Conservation (phyloP, 1,140 invertebrate species). For the Drosophila sproati region DNA sequence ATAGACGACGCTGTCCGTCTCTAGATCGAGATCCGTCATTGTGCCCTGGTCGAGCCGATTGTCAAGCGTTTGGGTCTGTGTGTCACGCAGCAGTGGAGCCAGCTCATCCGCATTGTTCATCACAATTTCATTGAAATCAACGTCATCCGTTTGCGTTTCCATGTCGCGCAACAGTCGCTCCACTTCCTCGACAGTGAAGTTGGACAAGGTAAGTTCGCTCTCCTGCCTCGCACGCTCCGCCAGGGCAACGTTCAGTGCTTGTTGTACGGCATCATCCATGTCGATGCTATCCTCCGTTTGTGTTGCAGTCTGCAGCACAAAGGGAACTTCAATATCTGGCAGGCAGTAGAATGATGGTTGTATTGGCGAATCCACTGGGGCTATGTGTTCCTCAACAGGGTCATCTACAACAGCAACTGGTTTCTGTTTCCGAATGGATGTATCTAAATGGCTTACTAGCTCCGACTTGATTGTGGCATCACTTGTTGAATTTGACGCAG, state of each 20-base stretch:
- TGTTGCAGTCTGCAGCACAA: conserved; percentile 22
- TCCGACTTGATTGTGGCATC: too few relatives aligned
- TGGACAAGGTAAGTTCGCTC: conserved; percentile 27
- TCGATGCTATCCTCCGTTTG: conserved; percentile 1
- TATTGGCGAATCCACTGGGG: background rate
- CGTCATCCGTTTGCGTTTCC: conserved; percentile 66
- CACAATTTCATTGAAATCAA: conserved; percentile 46
- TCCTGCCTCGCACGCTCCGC: background rate
- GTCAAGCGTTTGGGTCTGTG: conserved; percentile 61
- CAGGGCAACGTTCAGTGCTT: conserved; percentile 5
- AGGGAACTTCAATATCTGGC: conserved; percentile 42
- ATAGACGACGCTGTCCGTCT: conserved; percentile 11
- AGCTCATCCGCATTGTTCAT: conserved; percentile 55
- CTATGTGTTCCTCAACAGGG: background rate
- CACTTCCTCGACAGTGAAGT: conserved; percentile 39
- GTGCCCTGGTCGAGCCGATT: conserved; percentile 50
- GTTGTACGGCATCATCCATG: background rate
- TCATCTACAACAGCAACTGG: background rate
- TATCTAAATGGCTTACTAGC: too few relatives aligned
- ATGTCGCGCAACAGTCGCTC: conserved; percentile 53
- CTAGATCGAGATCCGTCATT: conserved; percentile 55
- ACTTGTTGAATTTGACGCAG: too few relatives aligned
- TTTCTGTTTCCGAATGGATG: background rate
- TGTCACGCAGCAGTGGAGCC: conserved; percentile 56
- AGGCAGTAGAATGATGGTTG: conserved; percentile 32